Evolutionary conservation across 2,888 invertebrate genomes (phyloP).

Genomic region (Salticus scenicus): DNA sequence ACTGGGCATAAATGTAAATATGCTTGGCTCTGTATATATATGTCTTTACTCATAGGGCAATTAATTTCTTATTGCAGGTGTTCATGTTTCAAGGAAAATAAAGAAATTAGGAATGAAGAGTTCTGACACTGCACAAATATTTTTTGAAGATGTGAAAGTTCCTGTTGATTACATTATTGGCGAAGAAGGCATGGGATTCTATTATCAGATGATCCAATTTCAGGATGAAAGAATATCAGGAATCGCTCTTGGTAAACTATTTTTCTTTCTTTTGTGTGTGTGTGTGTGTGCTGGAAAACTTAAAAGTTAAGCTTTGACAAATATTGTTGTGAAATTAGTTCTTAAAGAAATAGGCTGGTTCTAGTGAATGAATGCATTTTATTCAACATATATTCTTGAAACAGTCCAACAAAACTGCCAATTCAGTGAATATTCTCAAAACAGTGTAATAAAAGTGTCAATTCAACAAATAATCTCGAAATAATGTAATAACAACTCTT

Average conservation of each 20-base stretch:
- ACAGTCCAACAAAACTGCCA: too few relatives aligned
- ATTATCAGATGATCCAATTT: slow-evolving; percentile 80
- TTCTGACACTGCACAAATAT: slow-evolving; percentile 79
- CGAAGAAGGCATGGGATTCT: slow-evolving; percentile 78
- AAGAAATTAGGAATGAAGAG: slow-evolving; percentile 78
- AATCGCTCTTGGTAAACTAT: slow-evolving; percentile 22
- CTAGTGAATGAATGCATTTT: too few relatives aligned
- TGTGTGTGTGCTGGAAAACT: background rate
- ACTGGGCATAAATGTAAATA: too few relatives aligned
- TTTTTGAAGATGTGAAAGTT: slow-evolving; percentile 79
- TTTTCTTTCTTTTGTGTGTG: background rate
- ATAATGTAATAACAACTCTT: too few relatives aligned
- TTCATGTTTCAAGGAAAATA: slow-evolving; percentile 76
- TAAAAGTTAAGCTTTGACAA: background rate
- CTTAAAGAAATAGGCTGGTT: too few relatives aligned
- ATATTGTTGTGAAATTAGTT: background rate
- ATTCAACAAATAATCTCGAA: too few relatives aligned
- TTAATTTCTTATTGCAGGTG: slow-evolving; percentile 73
- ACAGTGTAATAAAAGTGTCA: background rate
- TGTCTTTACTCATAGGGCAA: too few relatives aligned
- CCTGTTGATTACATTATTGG: slow-evolving; percentile 78
- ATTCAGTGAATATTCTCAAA: too few relatives aligned
- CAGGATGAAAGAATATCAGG: slow-evolving; percentile 78
- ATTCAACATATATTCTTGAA: too few relatives aligned
- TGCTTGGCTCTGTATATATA: too few relatives aligned